phyloP scores from a whole-genome alignment of 2,797 vertebrate species.

The Crenichthys baileyi region DNA sequence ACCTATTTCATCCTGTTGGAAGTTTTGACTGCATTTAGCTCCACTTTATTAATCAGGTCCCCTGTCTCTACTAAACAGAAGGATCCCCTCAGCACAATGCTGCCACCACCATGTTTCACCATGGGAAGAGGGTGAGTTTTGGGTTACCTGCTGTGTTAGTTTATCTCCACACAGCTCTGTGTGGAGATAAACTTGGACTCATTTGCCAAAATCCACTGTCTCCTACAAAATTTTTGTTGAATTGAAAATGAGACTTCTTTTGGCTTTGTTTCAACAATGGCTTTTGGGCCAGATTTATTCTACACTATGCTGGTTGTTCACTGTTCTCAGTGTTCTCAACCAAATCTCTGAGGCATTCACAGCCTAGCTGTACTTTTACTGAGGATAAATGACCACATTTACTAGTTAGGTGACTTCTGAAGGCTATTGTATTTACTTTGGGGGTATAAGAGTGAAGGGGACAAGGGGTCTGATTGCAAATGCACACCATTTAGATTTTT shows the following conservation, averaged over 20 bases:
- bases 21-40: neutral
- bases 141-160: neutral
- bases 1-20: neutral
- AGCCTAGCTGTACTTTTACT: neutral
- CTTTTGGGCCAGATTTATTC: neutral
- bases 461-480: neutral
- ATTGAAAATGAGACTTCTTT: no score
- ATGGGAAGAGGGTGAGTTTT: neutral
- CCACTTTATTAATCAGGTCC: neutral
- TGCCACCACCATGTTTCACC: neutral
- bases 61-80: neutral
- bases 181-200: neutral
- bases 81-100: neutral
- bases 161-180: neutral
- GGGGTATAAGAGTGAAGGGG: neutral
- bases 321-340: neutral
- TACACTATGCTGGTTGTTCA: neutral
- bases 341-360: neutral
- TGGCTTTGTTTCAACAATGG: neutral
- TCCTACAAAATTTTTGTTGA: no score
- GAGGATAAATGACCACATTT: neutral
- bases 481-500: neutral
- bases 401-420: neutral
- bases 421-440: neutral
- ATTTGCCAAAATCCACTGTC: neutral